phyloP scores from a whole-genome alignment of 2,888 invertebrate species.

The Eustalomyia histrio region DNA sequence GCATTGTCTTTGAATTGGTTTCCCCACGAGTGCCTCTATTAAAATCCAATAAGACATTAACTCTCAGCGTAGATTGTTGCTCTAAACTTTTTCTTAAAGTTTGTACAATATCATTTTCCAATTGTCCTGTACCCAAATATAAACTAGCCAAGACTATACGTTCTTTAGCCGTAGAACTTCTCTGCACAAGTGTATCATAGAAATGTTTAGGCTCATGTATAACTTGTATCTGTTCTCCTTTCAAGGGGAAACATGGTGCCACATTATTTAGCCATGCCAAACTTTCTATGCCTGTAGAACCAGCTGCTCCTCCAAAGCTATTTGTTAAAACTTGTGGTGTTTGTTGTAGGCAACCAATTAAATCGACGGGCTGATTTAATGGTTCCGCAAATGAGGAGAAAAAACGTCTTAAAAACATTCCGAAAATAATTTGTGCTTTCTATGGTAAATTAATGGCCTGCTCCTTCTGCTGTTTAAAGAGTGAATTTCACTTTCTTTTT shows the following conservation, averaged over 20 bases:
- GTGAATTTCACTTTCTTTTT: conserved; percentile 58
- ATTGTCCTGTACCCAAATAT: conserved; percentile 93
- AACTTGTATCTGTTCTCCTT: conserved; percentile 85
- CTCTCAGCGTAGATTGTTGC: conserved; percentile 80
- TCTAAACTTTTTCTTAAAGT: conserved; percentile 83
- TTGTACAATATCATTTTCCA: conserved; percentile 90
- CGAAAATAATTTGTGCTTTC: background rate
- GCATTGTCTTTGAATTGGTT: conserved; percentile 87
- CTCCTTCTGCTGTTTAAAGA: background rate
- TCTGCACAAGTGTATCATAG: conserved; percentile 86
- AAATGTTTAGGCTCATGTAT: conserved; percentile 88
- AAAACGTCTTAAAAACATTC: conserved; percentile 75
- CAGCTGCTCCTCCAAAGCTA: conserved; percentile 68
- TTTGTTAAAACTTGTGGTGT: conserved; percentile 70
- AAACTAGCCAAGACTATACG: conserved; percentile 93
- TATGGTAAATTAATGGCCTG: conserved; percentile 7
- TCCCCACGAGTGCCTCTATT: conserved; percentile 92
- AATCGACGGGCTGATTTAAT: conserved; percentile 73
- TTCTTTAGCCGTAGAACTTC: conserved; percentile 83
- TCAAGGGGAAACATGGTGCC: conserved; percentile 86
- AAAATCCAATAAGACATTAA: conserved; percentile 92
- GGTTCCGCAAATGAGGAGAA: conserved; percentile 76
- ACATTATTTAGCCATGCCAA: conserved; percentile 83
- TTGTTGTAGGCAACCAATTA: conserved; percentile 72
- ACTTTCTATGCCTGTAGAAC: conserved; percentile 79